Evolutionary conservation across 2,888 invertebrate species (phyloP), one percentile per base, ranked within the genome.

Genomic region (Salticus scenicus): DNA sequence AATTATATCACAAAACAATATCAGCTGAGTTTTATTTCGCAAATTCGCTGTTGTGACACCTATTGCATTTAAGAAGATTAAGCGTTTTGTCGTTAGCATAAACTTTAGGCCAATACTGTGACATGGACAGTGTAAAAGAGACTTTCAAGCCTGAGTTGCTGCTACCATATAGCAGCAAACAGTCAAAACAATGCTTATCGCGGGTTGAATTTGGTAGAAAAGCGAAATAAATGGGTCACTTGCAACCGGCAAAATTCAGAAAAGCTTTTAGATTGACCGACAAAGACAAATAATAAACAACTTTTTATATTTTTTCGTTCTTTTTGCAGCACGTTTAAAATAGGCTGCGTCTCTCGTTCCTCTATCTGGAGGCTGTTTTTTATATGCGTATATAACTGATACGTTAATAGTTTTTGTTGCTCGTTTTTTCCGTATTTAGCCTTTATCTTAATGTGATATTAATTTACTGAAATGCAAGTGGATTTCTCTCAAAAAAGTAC

Each of bases 201-300:
- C 63, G 20, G 51, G 67, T 63, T 37, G 63, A 30, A 72, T 74
- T 79, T 64, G 47, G 66, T 28, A 31, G 47, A 73, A 67, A 73
- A 73, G 73, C 73, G 66, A 66, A 73, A 74, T 69, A 73, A 80
- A 80, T 33, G 69, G 81, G 81, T 81, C 81, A 81, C 51, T 74
- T 51, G 51, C 74, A 69, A 37, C 69, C 74, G 69, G 74, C 74
- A 74, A 81, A 81, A 81, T 81, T 81, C 74, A 51, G 81, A 69
- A 81, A 74, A 81, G 69, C 81, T 80, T 37, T 67, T 37, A 30
- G 66, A 71, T 72, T 81, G 81, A 74, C 74, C 81, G 81, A 81
- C 69, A 69, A 74, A 81, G 47, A 41, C 17, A 33, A 80, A 73
- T 66, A 81, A 74, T 41, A 81, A 57, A 81, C 51, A 74, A 30